phyloP scores from a whole-genome alignment of 2,797 vertebrate genomes.

The Sylvia borin region DNA sequence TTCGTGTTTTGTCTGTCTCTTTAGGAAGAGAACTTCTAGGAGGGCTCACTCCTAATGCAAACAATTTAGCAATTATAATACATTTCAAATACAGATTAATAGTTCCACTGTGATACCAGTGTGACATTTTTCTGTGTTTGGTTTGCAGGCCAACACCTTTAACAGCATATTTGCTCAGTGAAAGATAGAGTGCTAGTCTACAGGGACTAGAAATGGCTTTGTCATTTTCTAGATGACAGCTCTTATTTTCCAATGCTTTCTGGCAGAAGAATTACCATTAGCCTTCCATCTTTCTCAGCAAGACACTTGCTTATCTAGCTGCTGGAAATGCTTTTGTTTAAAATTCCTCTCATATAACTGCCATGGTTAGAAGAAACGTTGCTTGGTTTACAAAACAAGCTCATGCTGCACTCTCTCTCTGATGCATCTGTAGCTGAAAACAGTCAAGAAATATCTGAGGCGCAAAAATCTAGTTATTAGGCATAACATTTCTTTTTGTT shows the following conservation, averaged over 20 bases:
- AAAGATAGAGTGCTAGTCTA: constrained; percentile 72
- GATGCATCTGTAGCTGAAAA: neutral
- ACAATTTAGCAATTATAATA: neutral
- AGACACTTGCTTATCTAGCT: constrained; percentile 71
- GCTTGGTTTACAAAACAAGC: constrained; percentile 26
- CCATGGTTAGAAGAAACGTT: constrained; percentile 36
- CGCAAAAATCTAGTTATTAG: neutral
- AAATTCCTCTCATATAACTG: constrained; percentile 50
- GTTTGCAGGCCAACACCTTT: constrained; percentile 65
- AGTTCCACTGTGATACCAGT: neutral
- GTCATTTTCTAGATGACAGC: constrained; percentile 80
- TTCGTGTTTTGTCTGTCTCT: neutral
- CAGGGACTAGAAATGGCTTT: constrained; percentile 74
- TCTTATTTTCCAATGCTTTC: constrained; percentile 74
- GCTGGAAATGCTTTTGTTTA: constrained; percentile 72
- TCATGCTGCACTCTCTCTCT: neutral
- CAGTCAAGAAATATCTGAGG: neutral
- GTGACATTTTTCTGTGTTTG: constrained; percentile 53
- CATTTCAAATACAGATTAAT: constrained; percentile 19
- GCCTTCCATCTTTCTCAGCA: constrained; percentile 73
- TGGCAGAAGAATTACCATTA: constrained; percentile 64
- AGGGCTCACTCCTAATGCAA: neutral
- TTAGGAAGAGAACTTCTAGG: neutral
- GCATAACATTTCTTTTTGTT: neutral
- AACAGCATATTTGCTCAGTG: constrained; percentile 64